These are phyloP conservation scores for Neoascia interrupta DNA, from an alignment of 2,888 invertebrate species.

Conservation along the genomic window DNA sequence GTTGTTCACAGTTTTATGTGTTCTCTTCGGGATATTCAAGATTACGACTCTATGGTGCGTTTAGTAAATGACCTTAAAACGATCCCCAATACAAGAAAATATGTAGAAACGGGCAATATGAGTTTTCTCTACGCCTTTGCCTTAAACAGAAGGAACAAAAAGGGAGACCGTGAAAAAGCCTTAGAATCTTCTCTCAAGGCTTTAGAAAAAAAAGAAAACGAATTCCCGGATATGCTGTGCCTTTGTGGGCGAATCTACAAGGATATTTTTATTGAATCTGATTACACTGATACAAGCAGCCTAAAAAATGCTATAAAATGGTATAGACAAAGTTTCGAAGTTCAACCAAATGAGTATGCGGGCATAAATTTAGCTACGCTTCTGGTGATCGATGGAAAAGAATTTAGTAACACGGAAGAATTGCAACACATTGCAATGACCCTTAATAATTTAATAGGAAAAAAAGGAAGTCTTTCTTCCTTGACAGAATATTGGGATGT, in stretches of 20 bases:
- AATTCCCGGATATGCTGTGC: conserved; percentile 98
- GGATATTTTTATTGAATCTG: conserved; percentile 97
- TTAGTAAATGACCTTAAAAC: conserved; percentile 95
- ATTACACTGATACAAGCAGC: conserved; percentile 92
- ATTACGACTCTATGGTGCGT: conserved; percentile 98
- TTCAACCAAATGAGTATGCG: conserved; percentile 99
- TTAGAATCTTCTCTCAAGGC: conserved; percentile 94
- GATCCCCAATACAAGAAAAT: conserved; percentile 92
- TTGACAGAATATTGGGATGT: conserved; percentile 99
- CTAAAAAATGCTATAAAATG: conserved; percentile 96
- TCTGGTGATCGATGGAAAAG: conserved; percentile 96
- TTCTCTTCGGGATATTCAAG: conserved; percentile 94
- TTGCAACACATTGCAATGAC: conserved; percentile 96
- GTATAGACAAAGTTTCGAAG: conserved; percentile 98
- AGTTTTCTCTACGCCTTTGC: conserved; percentile 98
- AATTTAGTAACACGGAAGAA: conserved; percentile 94
- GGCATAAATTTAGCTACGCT: conserved; percentile 99
- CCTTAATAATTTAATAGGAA: conserved; percentile 97
- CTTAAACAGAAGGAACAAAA: conserved; percentile 94
- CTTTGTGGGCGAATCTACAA: conserved; percentile 98
- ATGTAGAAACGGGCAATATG: conserved; percentile 93
- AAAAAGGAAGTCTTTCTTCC: conserved; percentile 96
- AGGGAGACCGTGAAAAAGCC: conserved; percentile 97
- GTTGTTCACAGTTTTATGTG: conserved; percentile 96
- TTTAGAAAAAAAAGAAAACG: conserved; percentile 94